A percentile compares a stretch with the other conserved stretches of the same genome.
Conservation (phyloP, 2,888 invertebrate genomes). For the Dione vanillae region DNA sequence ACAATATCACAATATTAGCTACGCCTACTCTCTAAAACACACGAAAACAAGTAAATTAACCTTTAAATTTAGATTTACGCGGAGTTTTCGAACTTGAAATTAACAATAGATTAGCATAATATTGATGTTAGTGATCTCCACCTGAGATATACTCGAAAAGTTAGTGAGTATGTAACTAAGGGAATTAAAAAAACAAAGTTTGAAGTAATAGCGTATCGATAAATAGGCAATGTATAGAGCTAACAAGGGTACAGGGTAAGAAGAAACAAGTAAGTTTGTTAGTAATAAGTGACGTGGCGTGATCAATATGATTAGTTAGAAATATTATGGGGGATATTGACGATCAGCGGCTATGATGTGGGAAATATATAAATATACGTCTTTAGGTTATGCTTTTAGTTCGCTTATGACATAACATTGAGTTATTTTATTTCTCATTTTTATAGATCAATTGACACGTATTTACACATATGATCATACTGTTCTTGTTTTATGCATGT, state of each 20-base stretch:
- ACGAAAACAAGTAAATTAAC: too few relatives aligned
- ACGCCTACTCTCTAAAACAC: too few relatives aligned
- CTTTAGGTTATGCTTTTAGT: too few relatives aligned
- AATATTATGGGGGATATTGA: conserved; percentile 72
- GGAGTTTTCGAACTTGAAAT: conserved; percentile 19
- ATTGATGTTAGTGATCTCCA: conserved; percentile 22
- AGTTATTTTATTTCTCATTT: too few relatives aligned
- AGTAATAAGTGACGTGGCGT: conserved; percentile 63
- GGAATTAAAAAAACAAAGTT: conserved; percentile 40
- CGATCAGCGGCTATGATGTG: conserved; percentile 13
- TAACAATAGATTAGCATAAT: conserved; percentile 25
- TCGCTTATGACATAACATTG: too few relatives aligned
- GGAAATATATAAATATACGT: too few relatives aligned
- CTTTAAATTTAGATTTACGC: background rate
- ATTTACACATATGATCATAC: too few relatives aligned
- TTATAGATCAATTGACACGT: too few relatives aligned
- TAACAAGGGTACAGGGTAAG: background rate
- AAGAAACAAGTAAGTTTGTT: conserved; percentile 39
- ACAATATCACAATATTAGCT: too few relatives aligned
- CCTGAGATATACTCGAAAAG: conserved; percentile 34
- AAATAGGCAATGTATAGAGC: conserved; percentile 27
- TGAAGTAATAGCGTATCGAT: conserved; percentile 32
- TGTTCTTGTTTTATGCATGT: background rate
- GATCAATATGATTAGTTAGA: conserved; percentile 69
- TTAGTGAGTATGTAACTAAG: conserved; percentile 29